A percentile compares a stretch with the other conserved stretches of the same genome.
phyloP scores from a whole-genome alignment of 2,888 invertebrate species.

The Fissipunctia ypsillon region DNA sequence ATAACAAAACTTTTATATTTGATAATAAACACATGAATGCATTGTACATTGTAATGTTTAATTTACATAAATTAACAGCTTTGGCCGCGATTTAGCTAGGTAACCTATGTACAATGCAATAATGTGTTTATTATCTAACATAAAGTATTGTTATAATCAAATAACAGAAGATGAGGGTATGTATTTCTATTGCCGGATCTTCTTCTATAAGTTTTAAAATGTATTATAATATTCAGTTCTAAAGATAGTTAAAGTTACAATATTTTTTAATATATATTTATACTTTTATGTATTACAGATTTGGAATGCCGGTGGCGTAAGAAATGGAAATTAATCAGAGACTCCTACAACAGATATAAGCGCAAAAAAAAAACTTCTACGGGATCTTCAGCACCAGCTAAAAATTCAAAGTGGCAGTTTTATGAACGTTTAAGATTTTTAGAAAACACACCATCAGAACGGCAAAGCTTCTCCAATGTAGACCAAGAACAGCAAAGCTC shows the following conservation, averaged over 20 bases:
- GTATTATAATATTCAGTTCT: no score
- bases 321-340: constrained; percentile 12
- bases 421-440: constrained; percentile 53
- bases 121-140: no score
- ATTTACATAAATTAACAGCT: constrained; percentile 30
- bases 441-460: constrained; percentile 49
- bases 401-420: constrained; percentile 52
- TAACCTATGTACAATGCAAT: no score
- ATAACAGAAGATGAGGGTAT: no score
- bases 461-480: constrained; percentile 21
- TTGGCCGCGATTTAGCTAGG: constrained; percentile 26
- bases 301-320: neutral
- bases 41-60: no score
- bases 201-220: no score
- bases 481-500: constrained; percentile 21
- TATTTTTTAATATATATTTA: no score
- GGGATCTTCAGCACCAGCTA: constrained; percentile 25
- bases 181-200: no score
- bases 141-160: no score
- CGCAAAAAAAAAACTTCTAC: constrained; percentile 5
- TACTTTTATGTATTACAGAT: constrained; percentile 8
- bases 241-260: no score
- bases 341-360: constrained; percentile 17
- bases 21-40: neutral
- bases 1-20: no score